phyloP scores from a whole-genome alignment of 2,113 vertebrate species.

The Xenotilapia longispinis region DNA sequence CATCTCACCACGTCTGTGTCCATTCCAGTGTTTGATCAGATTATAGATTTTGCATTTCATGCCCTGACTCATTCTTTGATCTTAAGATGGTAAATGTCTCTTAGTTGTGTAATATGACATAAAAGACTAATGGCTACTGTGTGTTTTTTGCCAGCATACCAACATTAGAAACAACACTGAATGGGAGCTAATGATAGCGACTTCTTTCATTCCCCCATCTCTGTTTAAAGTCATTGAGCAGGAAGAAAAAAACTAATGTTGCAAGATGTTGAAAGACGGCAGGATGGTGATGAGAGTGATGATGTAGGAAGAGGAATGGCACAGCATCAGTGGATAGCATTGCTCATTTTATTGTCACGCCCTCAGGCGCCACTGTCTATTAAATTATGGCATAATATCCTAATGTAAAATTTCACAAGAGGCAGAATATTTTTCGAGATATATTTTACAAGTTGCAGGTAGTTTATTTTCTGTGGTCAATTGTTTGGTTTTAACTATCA shows the following conservation, averaged over 20 bases:
- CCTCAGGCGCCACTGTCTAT: not conserved
- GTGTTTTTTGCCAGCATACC: not conserved
- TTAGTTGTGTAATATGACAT: not conserved
- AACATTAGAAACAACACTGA: not conserved
- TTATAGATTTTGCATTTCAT: not conserved
- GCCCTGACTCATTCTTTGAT: not conserved
- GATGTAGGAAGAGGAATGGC: not conserved
- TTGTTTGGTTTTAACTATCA: not conserved
- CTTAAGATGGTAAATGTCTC: not conserved
- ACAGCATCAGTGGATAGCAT: not conserved
- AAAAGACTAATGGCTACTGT: not conserved
- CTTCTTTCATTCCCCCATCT: not conserved
- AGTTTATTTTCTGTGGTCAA: not conserved
- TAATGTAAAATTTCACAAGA: not conserved
- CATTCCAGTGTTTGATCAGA: not conserved
- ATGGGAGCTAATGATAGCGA: not conserved
- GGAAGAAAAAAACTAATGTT: not conserved
- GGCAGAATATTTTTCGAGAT: not conserved
- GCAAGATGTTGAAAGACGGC: not conserved
- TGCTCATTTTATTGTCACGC: not conserved
- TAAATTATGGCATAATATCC: not conserved
- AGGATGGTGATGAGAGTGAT: not conserved
- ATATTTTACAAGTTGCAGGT: not conserved
- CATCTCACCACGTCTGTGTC: not conserved
- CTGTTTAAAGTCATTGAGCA: not conserved